Conservation (phyloP, 2,113 vertebrate species). For the Apeltes quadracus region DNA sequence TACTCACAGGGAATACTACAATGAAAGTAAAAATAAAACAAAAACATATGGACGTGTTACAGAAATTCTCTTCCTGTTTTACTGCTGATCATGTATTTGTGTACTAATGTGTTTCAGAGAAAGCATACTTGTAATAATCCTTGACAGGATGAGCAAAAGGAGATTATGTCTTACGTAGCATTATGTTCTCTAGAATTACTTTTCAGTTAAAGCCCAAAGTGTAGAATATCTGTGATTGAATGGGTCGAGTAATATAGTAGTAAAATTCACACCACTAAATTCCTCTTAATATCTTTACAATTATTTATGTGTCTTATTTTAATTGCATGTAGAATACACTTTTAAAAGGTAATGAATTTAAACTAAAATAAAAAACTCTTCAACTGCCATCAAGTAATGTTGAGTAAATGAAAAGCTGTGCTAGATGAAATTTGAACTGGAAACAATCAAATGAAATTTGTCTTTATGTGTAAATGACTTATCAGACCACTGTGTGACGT, state of each 20-base stretch:
- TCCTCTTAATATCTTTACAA: constrained; percentile 5
- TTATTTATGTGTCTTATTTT: constrained; percentile 20
- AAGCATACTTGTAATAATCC: constrained; percentile 31
- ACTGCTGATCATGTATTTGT: constrained; percentile 29
- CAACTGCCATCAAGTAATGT: constrained; percentile 30
- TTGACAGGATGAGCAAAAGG: constrained; percentile 44
- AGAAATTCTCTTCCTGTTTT: constrained; percentile 16
- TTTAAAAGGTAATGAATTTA: constrained; percentile 35
- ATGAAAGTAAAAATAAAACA: constrained; percentile 3
- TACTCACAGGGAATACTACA: background rate
- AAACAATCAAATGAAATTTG: constrained; percentile 3
- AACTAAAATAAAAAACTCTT: constrained; percentile 8
- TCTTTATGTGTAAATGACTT: background rate
- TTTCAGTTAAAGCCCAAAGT: constrained; percentile 31
- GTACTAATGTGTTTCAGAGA: constrained; percentile 16
- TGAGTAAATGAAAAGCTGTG: constrained; percentile 10
- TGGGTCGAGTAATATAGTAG: background rate
- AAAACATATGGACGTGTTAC: background rate
- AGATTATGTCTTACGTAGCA: constrained; percentile 55
- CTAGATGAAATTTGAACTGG: constrained; percentile 14
- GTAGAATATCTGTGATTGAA: constrained; percentile 30
- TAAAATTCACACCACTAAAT: background rate
- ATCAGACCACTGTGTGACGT: background rate
- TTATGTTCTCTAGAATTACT: constrained; percentile 34
- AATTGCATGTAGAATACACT: background rate